Evolutionary conservation across 1,140 invertebrate genomes (phyloP).

Genomic region (Mya arenaria): DNA sequence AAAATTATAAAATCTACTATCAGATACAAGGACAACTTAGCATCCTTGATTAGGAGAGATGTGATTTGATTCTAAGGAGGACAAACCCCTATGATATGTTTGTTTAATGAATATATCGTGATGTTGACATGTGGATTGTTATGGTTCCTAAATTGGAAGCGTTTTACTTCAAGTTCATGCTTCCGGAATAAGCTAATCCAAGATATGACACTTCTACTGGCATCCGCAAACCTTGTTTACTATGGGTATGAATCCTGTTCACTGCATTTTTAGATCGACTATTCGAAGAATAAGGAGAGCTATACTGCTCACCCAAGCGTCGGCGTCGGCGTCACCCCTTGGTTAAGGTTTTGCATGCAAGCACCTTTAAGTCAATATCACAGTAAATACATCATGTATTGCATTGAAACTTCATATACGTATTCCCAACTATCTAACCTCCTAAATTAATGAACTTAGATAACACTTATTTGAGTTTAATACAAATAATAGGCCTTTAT

Average conservation of each 20-base stretch:
- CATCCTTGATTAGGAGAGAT: conserved; percentile 14
- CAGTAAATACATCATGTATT: no score
- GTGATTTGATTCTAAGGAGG: conserved; percentile 29
- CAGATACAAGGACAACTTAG: conserved; percentile 25
- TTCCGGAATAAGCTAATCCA: conserved; percentile 36
- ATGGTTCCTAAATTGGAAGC: conserved; percentile 21
- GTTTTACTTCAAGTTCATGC: conserved; percentile 9
- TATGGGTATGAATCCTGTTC: conserved; percentile 42
- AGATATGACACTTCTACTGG: conserved; percentile 14
- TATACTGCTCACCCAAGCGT: no score
- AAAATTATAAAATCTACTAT: conserved; percentile 11
- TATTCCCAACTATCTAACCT: no score
- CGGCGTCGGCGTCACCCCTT: no score
- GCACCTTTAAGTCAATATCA: no score
- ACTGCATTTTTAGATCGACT: no score
- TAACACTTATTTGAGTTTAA: no score
- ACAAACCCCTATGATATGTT: conserved; percentile 23
- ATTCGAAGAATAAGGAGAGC: no score
- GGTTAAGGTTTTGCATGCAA: no score
- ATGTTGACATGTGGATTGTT: neutral
- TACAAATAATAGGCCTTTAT: no score
- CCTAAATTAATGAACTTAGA: no score
- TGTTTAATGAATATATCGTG: neutral
- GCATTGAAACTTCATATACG: no score
- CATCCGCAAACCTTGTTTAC: conserved; percentile 20